Percentiles rank a stretch among this genome's conserved stretches.
phyloP scores from a whole-genome alignment of 2,113 vertebrate species.

The Apaloderma vittatum region DNA sequence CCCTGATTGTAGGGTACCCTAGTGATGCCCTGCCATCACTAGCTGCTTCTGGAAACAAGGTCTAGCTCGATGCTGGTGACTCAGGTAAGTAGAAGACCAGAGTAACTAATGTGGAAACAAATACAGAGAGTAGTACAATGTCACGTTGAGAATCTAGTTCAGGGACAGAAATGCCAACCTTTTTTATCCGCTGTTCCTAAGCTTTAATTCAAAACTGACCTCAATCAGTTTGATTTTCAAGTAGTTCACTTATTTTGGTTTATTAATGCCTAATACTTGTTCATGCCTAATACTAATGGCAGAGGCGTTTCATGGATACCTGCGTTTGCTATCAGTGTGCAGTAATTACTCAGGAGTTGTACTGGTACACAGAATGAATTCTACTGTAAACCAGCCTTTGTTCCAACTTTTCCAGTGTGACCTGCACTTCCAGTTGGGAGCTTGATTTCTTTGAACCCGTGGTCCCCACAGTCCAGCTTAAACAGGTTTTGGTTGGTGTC shows the following conservation, averaged over 20 bases:
- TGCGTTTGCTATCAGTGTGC: fast-evolving
- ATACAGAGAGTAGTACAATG: not conserved
- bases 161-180: not conserved
- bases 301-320: not conserved
- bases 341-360: not conserved
- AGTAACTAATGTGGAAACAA: not conserved
- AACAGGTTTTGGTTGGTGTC: not conserved
- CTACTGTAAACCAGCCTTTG: not conserved
- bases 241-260: not conserved
- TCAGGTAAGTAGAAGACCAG: fast-evolving
- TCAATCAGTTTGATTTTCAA: not conserved
- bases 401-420: not conserved
- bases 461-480: fast-evolving
- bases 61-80: fast-evolving
- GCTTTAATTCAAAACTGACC: not conserved
- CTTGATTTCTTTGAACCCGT: not conserved
- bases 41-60: not conserved
- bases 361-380: not conserved
- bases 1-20: not conserved
- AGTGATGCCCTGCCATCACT: not conserved
- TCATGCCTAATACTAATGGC: not conserved
- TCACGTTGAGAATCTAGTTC: not conserved
- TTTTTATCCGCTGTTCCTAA: not conserved
- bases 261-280: not conserved
- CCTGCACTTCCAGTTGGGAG: not conserved